Evolutionary conservation across 2,797 vertebrate species (phyloP).

Genomic region (Cuniculus paca): DNA sequence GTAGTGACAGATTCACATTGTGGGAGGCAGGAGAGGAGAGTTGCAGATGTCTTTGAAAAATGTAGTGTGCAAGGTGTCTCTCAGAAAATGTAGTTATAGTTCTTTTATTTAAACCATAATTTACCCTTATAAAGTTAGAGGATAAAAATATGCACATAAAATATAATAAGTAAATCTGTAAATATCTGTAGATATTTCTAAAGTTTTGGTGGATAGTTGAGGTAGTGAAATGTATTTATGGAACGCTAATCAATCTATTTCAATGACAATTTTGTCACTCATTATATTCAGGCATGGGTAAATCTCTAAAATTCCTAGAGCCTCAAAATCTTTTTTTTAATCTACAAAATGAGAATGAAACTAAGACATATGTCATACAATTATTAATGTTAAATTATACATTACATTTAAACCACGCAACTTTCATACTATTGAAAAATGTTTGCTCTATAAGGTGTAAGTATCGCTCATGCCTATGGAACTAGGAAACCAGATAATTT

Average conservation of each 20-base stretch:
- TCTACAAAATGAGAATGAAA: not conserved
- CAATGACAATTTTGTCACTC: not conserved
- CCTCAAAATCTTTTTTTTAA: not conserved
- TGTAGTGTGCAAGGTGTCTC: not conserved
- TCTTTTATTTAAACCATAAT: not conserved
- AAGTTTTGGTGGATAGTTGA: not conserved
- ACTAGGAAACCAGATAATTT: slow-evolving; percentile 2
- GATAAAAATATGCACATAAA: slow-evolving; percentile 5
- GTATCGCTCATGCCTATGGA: not conserved
- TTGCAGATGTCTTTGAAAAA: not conserved
- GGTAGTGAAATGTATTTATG: not conserved
- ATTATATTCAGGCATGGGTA: not conserved
- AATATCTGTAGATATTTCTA: slow-evolving; percentile 2
- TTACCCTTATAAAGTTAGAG: not conserved
- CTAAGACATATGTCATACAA: not conserved
- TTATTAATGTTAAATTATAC: not conserved
- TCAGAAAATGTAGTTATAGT: not conserved
- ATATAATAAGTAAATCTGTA: slow-evolving; percentile 3
- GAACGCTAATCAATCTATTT: not conserved
- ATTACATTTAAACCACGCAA: not conserved
- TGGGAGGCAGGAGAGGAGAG: not conserved
- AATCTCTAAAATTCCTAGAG: slow-evolving; percentile 5
- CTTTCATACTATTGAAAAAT: slow-evolving; percentile 22
- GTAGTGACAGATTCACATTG: not conserved
- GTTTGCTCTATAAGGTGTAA: not conserved